phyloP scores from a whole-genome alignment of 2,113 vertebrate genomes.

The Paraplagusia blochii region DNA sequence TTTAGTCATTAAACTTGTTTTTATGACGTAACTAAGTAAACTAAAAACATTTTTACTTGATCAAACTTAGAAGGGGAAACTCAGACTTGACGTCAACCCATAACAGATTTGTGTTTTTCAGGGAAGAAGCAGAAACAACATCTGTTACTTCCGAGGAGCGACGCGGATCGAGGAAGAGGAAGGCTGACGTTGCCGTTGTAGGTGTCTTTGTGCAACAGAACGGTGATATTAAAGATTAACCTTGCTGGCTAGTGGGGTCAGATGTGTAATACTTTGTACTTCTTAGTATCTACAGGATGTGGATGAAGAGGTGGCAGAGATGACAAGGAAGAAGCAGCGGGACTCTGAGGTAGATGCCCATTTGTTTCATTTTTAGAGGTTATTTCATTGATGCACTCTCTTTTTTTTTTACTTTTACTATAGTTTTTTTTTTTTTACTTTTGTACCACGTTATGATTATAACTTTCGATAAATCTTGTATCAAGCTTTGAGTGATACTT shows the following conservation, averaged over 20 bases:
- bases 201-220: conserved; percentile 57
- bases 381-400: not conserved
- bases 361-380: not conserved
- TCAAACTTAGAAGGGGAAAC: too few relatives aligned
- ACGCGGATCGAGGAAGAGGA: conserved; percentile 85
- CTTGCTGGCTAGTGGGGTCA: not conserved
- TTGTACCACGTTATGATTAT: too few relatives aligned
- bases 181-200: conserved; percentile 92
- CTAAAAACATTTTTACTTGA: too few relatives aligned
- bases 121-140: conserved; percentile 68
- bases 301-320: conserved; percentile 83
- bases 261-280: not conserved
- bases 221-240: not conserved
- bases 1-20: too few relatives aligned
- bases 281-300: conserved; percentile 87
- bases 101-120: conserved; percentile 13
- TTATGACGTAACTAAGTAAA: too few relatives aligned
- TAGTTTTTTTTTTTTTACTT: too few relatives aligned
- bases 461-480: too few relatives aligned
- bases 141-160: conserved; percentile 54
- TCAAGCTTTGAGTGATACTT: too few relatives aligned
- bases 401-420: not conserved
- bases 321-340: conserved; percentile 78
- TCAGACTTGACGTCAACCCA: not conserved
- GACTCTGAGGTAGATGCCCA: conserved; percentile 74